Evolutionary conservation across 2,113 vertebrate species (phyloP).

Genomic region (Edolisoma coerulescens): DNA sequence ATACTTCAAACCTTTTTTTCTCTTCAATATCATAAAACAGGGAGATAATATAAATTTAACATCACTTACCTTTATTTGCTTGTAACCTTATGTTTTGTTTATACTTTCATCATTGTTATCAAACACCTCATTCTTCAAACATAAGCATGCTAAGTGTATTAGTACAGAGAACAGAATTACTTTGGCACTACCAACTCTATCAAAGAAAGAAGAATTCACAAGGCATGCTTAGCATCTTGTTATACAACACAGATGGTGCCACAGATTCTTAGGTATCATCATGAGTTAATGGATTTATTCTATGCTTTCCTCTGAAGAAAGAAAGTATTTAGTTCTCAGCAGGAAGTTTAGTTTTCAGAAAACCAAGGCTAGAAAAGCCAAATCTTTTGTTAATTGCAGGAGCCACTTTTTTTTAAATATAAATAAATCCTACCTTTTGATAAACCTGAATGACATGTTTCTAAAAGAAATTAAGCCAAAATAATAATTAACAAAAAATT

Average conservation of each 20-base stretch:
- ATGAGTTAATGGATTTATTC: slow-evolving; percentile 69
- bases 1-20: neutral
- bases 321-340: slow-evolving; percentile 80
- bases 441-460: slow-evolving; percentile 99
- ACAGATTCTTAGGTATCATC: slow-evolving; percentile 59
- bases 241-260: slow-evolving; percentile 46
- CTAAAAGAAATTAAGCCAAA: slow-evolving; percentile 93
- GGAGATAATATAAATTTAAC: neutral
- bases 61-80: slow-evolving; percentile 68
- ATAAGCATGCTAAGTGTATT: slow-evolving; percentile 83
- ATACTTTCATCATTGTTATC: slow-evolving; percentile 50
- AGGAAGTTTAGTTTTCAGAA: slow-evolving; percentile 83
- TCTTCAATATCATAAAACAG: neutral
- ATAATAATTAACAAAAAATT: slow-evolving; percentile 73
- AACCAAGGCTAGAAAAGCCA: slow-evolving; percentile 79
- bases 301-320: slow-evolving; percentile 60
- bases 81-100: slow-evolving; percentile 41
- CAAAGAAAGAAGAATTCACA: slow-evolving; percentile 67
- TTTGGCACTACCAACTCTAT: slow-evolving; percentile 68
- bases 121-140: slow-evolving; percentile 69
- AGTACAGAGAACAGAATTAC: slow-evolving; percentile 76
- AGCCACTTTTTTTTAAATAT: slow-evolving; percentile 76
- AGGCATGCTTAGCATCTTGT: slow-evolving; percentile 76
- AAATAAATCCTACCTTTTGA: slow-evolving; percentile 98
- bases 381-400: slow-evolving; percentile 79